A percentile compares a stretch with the other conserved stretches of the same genome.
These are phyloP conservation scores for Aplocera efformata DNA, from an alignment of 2,888 invertebrate genomes.

Conservation along the genomic window DNA sequence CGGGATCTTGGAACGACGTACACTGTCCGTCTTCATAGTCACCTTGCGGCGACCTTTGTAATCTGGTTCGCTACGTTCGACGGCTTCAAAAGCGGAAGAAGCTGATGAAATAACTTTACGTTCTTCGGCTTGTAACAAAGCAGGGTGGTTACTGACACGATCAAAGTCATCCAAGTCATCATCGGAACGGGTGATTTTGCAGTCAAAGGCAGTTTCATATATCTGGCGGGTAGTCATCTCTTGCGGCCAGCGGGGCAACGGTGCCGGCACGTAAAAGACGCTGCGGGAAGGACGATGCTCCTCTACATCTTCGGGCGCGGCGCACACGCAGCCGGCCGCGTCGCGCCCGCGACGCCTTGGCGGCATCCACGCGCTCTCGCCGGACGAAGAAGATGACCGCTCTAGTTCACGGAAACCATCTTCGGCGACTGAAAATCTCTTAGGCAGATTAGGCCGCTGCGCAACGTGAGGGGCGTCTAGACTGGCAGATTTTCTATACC, in stretches of 20 bases:
- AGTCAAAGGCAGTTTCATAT: constrained; percentile 95
- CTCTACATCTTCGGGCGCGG: constrained; percentile 85
- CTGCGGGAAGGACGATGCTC: constrained; percentile 83
- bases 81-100: constrained; percentile 74
- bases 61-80: constrained; percentile 71
- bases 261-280: constrained; percentile 85
- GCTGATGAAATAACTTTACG: constrained; percentile 73
- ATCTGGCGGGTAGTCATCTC: constrained; percentile 85
- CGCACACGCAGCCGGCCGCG: constrained; percentile 87
- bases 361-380: constrained; percentile 84
- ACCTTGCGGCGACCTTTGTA: constrained; percentile 80
- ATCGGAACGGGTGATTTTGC: constrained; percentile 90
- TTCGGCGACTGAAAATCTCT: constrained; percentile 85
- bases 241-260: constrained; percentile 82
- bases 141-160: constrained; percentile 89
- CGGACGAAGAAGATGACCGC: constrained; percentile 78
- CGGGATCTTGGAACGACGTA: constrained; percentile 81
- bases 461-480: constrained; percentile 87
- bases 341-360: constrained; percentile 84
- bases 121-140: constrained; percentile 81
- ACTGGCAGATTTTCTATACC: constrained; percentile 86
- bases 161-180: constrained; percentile 91
- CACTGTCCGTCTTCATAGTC: constrained; percentile 77
- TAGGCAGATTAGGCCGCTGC: constrained; percentile 80
- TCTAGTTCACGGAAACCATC: constrained; percentile 83